Percentiles rank a stretch among this genome's conserved stretches.
These are phyloP conservation scores for Brachionus plicatilis DNA, from an alignment of 1,140 invertebrate species.

Conservation along the genomic window DNA sequence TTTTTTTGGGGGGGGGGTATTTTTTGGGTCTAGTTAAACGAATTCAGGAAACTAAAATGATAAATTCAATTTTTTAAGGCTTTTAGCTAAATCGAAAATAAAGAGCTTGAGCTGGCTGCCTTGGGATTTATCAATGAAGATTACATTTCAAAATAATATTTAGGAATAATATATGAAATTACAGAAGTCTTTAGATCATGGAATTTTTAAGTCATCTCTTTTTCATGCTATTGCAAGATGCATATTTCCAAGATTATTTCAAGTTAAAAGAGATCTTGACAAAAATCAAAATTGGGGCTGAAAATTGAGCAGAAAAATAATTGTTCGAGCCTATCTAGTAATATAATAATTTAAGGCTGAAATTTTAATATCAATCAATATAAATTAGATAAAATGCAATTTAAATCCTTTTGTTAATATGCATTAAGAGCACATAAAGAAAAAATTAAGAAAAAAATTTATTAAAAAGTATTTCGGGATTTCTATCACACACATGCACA, in stretches of 20 bases:
- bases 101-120: neutral
- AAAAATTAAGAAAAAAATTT: neutral
- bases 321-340: neutral
- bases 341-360: neutral
- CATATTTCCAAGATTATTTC: neutral
- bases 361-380: neutral
- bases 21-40: neutral
- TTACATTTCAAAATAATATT: neutral
- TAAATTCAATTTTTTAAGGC: neutral
- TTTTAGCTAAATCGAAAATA: neutral
- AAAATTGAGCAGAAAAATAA: neutral
- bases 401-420: neutral
- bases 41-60: neutral
- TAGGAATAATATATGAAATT: neutral
- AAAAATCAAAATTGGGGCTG: neutral
- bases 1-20: neutral
- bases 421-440: neutral
- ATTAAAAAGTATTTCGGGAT: neutral
- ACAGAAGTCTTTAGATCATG: neutral
- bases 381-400: neutral
- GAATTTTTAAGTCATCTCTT: neutral
- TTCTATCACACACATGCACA: neutral
- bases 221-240: neutral
- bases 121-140: neutral
- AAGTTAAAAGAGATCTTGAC: neutral